Evolutionary conservation across 1,140 invertebrate species (phyloP).

Genomic region (Sitophilus oryzae): DNA sequence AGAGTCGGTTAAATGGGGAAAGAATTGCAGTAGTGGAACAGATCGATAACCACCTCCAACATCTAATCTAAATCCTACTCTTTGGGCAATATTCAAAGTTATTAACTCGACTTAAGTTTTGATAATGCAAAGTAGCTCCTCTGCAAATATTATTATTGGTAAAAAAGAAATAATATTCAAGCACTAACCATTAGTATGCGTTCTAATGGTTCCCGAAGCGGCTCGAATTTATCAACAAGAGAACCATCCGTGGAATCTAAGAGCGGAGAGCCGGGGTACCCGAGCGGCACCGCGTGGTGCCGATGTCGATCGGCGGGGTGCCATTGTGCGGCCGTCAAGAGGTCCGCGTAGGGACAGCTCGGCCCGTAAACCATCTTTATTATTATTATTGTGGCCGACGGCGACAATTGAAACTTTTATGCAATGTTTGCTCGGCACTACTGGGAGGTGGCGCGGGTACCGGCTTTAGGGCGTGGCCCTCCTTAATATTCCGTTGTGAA

Average conservation of each 20-base stretch:
- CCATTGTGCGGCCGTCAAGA: constrained; percentile 23
- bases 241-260: background rate
- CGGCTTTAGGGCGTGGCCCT: background rate
- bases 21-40: too few relatives aligned
- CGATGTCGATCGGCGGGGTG: constrained; percentile 16
- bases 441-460: background rate
- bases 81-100: too few relatives aligned
- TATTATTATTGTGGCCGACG: constrained; percentile 15
- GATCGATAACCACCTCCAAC: too few relatives aligned
- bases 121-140: too few relatives aligned
- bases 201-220: background rate
- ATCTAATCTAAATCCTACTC: too few relatives aligned
- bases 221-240: background rate
- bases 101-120: too few relatives aligned
- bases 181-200: background rate
- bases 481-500: too few relatives aligned
- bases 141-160: too few relatives aligned
- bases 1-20: too few relatives aligned
- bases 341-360: constrained; percentile 7
- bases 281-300: constrained; percentile 11
- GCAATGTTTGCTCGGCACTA: constrained; percentile 20
- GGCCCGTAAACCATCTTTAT: constrained; percentile 20
- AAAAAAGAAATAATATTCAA: background rate
- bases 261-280: background rate
- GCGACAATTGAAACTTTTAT: constrained; percentile 18